Evolutionary conservation across 2,888 invertebrate species (phyloP).

Genomic region (Ophion slaviceki): DNA sequence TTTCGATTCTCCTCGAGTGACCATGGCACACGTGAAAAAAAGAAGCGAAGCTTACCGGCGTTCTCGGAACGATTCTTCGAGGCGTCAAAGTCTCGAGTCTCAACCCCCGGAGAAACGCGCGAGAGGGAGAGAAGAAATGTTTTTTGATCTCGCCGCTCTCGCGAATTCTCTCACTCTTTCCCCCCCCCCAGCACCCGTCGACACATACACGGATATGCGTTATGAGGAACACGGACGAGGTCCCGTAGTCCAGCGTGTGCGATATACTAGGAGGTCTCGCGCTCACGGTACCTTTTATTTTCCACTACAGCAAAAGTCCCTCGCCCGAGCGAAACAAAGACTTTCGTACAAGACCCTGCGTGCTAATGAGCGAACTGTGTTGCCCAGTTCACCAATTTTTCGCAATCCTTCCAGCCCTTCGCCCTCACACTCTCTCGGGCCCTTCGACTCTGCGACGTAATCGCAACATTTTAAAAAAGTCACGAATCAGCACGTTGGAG

Average conservation of each 20-base stretch:
- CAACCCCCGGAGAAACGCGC: constrained; percentile 49
- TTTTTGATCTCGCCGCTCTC: constrained; percentile 76
- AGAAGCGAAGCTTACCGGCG: constrained; percentile 29
- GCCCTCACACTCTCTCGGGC: constrained; percentile 16
- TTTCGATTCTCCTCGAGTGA: constrained; percentile 23
- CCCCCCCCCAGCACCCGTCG: neutral
- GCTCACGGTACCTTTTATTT: constrained; percentile 63
- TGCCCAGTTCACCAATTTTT: constrained; percentile 29
- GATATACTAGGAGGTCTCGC: constrained; percentile 60
- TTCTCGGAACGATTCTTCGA: constrained; percentile 67
- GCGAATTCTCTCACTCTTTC: constrained; percentile 52
- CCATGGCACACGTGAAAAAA: constrained; percentile 48
- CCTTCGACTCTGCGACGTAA: constrained; percentile 77
- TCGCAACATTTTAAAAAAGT: constrained; percentile 81
- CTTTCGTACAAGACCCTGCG: constrained; percentile 59
- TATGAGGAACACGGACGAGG: constrained; percentile 50
- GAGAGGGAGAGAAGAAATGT: constrained; percentile 60
- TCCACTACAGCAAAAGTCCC: constrained; percentile 46
- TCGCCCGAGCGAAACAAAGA: constrained; percentile 72
- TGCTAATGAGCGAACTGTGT: constrained; percentile 74
- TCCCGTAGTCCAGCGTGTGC: constrained; percentile 51
- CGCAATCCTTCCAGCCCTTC: neutral
- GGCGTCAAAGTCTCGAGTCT: constrained; percentile 65
- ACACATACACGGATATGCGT: constrained; percentile 17
- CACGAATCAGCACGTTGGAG: constrained; percentile 77